Conservation (phyloP, 2,888 invertebrate species). For the Volucella zonaria region DNA sequence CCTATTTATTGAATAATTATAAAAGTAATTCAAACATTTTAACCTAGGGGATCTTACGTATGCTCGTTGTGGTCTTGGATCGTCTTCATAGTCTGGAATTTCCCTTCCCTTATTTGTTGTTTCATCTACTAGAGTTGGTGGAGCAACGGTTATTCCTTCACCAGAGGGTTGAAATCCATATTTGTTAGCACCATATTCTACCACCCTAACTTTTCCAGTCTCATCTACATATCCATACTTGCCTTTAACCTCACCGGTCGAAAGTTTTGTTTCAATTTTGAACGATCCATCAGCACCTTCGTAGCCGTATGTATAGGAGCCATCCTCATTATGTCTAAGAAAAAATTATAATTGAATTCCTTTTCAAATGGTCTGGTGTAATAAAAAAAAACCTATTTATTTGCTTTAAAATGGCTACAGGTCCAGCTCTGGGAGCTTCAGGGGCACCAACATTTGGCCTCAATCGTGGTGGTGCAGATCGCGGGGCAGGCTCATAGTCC, state of each 20-base stretch:
- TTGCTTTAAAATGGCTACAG: conserved; percentile 92
- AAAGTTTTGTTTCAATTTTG: conserved; percentile 93
- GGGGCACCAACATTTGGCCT: conserved; percentile 77
- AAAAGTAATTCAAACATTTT: neutral
- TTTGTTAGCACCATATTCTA: conserved; percentile 94
- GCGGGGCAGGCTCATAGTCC: conserved; percentile 80
- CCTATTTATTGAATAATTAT: conserved; percentile 11
- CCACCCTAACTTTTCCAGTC: conserved; percentile 90
- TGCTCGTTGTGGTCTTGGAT: conserved; percentile 79
- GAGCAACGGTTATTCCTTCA: conserved; percentile 91
- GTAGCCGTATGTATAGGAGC: conserved; percentile 95
- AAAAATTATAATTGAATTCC: neutral
- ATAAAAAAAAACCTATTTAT: conserved; percentile 87
- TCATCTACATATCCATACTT: conserved; percentile 96
- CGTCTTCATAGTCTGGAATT: conserved; percentile 83
- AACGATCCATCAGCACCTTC: conserved; percentile 94
- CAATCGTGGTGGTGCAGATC: conserved; percentile 80
- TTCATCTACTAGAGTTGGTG: conserved; percentile 85
- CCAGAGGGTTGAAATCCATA: conserved; percentile 94
- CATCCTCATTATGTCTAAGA: conserved; percentile 92
- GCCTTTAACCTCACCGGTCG: conserved; percentile 92
- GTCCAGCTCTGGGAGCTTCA: conserved; percentile 82
- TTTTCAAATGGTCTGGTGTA: neutral
- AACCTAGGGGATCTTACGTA: conserved; percentile 77
- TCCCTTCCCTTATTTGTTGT: conserved; percentile 82